These are phyloP conservation scores for Enteromius thamalakanensis DNA, from an alignment of 2,797 vertebrate genomes.

Conservation along the genomic window DNA sequence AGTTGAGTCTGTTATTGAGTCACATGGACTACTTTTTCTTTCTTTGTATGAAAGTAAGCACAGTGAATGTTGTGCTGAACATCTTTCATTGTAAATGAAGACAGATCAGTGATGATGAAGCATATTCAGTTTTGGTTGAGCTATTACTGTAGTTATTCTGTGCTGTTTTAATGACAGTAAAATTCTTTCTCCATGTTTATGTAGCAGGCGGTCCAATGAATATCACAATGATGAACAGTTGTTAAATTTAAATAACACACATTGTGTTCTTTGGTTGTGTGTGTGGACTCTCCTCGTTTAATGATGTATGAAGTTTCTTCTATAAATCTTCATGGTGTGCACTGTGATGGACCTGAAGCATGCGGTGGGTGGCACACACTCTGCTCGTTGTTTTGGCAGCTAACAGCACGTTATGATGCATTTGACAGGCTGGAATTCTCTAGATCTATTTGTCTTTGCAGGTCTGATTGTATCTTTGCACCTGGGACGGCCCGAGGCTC, in stretches of 20 bases:
- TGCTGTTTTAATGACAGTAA: background rate
- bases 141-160: background rate
- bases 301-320: background rate
- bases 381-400: conserved; percentile 4
- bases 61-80: background rate
- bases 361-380: conserved; percentile 1
- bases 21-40: background rate
- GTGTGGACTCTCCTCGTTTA: background rate
- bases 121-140: background rate
- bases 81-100: background rate
- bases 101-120: background rate
- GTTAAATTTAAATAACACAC: background rate
- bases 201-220: background rate
- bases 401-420: background rate
- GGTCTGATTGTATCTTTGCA: conserved; percentile 41
- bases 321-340: background rate
- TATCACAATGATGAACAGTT: background rate
- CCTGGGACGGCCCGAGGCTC: conserved; percentile 20
- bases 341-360: too few relatives aligned
- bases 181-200: background rate
- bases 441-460: conserved; percentile 6
- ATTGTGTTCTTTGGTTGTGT: background rate
- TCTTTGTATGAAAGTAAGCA: background rate
- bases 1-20: background rate
- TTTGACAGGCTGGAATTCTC: conserved; percentile 31